Base-by-base conservation (phyloP, 1,140 invertebrate species). In the Drosophila lini region DNA sequence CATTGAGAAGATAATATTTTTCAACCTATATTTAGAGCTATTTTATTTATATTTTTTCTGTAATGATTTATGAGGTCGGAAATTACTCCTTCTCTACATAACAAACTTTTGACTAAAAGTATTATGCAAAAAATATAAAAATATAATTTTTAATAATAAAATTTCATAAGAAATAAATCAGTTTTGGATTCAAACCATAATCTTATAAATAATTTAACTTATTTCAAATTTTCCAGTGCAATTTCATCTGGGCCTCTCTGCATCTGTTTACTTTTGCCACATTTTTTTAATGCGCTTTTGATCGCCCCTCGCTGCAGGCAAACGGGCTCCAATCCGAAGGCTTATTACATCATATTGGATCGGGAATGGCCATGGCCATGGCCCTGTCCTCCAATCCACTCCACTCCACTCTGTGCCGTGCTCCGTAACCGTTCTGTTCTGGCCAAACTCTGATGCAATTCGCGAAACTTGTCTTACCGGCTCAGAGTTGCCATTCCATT, bases 381-480 rank as follows among this genome's bases (percentile, higher is more conserved):
- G 56, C 61, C 75, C 57, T 34, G 38, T 34, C 48, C 47, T 32
- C 15, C 42, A 2, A 15, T 42, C 38, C 34, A 25, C 56, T 45
- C 25, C 28, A 31, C 48, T 44, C 40, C n/a, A 16, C 40, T 15
- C 31, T 13, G n/a, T 10, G n/a, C 56, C 41, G 11, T 45, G 40
- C 16, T 36, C 56, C 11, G 28, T 45, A 19, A 25, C 61, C 38
- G 36, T 41, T 59, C 52, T 47, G 64, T 68, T 68, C 36, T 62
- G 44, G 62, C 53, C 45, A 58, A 65, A 50, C 64, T 85, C 83
- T 89, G 83, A 86, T 86, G 83, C 83, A 86, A 86, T 86, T 78
- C 84, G 80, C 74, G 59, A 89, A 89, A 89, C 84, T 75, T 79
- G 84, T 89, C 85, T 81, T 89, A 90, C 84, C 84, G 84, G 84